Conservation (phyloP, 1,140 invertebrate species). For the Parasteatoda tepidariorum region DNA sequence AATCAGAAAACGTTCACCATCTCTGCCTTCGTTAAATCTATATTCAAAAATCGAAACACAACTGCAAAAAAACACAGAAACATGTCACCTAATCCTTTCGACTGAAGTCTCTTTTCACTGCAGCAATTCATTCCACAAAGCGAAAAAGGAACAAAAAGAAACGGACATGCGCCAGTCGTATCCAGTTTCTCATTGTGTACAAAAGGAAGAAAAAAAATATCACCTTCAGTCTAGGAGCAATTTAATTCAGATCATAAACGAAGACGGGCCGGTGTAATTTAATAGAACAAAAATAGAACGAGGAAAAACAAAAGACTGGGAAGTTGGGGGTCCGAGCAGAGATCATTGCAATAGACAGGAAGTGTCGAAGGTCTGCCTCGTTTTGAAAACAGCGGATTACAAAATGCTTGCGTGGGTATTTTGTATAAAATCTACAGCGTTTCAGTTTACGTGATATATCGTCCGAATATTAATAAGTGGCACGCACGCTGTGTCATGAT, state of each 20-base stretch:
- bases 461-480: background rate
- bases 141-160: too few species aligned
- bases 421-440: background rate
- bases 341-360: background rate
- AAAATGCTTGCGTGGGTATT: too few species aligned
- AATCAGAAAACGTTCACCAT: too few species aligned
- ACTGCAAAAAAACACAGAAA: too few species aligned
- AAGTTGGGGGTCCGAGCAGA: background rate
- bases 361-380: conserved; percentile 4
- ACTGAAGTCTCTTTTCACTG: too few species aligned
- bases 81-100: too few species aligned
- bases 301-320: background rate
- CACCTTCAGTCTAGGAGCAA: background rate
- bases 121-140: too few species aligned
- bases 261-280: background rate
- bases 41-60: too few species aligned
- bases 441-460: background rate
- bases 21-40: too few species aligned
- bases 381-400: too few species aligned
- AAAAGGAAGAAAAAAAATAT: background rate
- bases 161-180: background rate
- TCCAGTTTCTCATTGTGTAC: background rate
- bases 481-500: background rate
- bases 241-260: conserved; percentile 6
- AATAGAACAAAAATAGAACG: background rate